Evolutionary conservation across 2,888 invertebrate species (phyloP).

Genomic region (Exocentrus adspersus): DNA sequence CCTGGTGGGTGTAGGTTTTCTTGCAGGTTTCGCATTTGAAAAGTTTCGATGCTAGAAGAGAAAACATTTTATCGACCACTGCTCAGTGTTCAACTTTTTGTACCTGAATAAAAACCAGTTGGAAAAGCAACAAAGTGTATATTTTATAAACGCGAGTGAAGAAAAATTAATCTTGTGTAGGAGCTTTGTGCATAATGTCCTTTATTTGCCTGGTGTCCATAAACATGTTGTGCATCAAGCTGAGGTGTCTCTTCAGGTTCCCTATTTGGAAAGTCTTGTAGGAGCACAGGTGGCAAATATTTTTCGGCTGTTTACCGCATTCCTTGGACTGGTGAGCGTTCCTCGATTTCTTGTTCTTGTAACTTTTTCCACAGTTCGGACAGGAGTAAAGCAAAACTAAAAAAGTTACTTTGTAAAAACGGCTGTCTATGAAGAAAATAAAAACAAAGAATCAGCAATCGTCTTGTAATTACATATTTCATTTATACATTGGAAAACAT

Average conservation of each 20-base stretch:
- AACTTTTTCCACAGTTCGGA: conserved; percentile 26
- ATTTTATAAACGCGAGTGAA: too few relatives aligned
- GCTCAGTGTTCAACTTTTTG: too few relatives aligned
- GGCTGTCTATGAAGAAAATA: too few relatives aligned
- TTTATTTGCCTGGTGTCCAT: neutral
- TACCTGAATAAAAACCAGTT: too few relatives aligned
- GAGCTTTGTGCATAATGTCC: neutral
- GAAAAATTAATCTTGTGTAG: too few relatives aligned
- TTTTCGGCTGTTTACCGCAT: conserved; percentile 34
- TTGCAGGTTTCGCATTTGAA: conserved; percentile 44
- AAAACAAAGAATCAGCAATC: too few relatives aligned
- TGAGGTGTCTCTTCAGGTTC: conserved; percentile 16
- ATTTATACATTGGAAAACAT: too few relatives aligned
- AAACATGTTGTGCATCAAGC: neutral
- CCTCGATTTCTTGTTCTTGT: conserved; percentile 27
- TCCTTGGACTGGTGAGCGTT: conserved; percentile 28
- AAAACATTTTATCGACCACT: neutral
- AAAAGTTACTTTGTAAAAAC: neutral
- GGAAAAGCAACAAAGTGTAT: too few relatives aligned
- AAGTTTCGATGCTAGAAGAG: conserved; percentile 5
- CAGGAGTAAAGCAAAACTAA: conserved; percentile 1
- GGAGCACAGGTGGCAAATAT: conserved; percentile 7
- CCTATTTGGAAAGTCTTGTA: conserved; percentile 2
- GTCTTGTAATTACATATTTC: too few relatives aligned
- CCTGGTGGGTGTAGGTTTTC: conserved; percentile 45